phyloP scores from a whole-genome alignment of 1,140 invertebrate species.

The Diabrotica undecimpunctata region DNA sequence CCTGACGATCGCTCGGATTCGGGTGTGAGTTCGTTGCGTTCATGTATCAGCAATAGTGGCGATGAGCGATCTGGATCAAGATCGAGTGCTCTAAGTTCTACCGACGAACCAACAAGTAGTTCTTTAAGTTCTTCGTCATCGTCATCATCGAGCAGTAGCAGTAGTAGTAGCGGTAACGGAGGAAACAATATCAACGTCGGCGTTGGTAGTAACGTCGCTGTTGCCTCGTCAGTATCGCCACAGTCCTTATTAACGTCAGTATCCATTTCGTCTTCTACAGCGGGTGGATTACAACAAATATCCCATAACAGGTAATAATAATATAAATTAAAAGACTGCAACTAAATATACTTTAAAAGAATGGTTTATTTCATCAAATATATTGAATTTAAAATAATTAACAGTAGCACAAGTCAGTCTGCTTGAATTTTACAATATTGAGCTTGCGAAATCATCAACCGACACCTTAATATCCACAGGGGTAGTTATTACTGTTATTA shows the following conservation, averaged over 20 bases:
- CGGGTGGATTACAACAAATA: background rate
- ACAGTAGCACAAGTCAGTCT: too few relatives aligned
- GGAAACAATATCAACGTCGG: background rate
- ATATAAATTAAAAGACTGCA: background rate
- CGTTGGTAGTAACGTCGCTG: background rate
- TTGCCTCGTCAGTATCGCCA: background rate
- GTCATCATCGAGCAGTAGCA: constrained; percentile 9
- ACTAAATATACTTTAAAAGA: too few relatives aligned
- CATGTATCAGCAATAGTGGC: constrained; percentile 57
- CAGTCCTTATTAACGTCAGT: too few relatives aligned
- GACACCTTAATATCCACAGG: too few relatives aligned
- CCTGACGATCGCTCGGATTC: constrained; percentile 59
- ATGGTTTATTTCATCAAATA: too few relatives aligned
- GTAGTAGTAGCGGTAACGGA: background rate
- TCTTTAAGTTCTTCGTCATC: constrained; percentile 14
- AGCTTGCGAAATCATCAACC: too few relatives aligned
- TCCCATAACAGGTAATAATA: background rate
- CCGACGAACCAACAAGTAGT: constrained; percentile 45
- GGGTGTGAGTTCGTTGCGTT: constrained; percentile 61
- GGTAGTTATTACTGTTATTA: too few relatives aligned
- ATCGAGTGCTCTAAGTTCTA: constrained; percentile 60
- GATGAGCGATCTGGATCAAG: constrained; percentile 68
- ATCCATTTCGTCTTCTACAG: background rate
- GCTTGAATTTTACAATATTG: too few relatives aligned
- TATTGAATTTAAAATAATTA: too few relatives aligned